These are phyloP conservation scores for Dynastes tityus DNA, from an alignment of 2,888 invertebrate genomes.

Conservation along the genomic window DNA sequence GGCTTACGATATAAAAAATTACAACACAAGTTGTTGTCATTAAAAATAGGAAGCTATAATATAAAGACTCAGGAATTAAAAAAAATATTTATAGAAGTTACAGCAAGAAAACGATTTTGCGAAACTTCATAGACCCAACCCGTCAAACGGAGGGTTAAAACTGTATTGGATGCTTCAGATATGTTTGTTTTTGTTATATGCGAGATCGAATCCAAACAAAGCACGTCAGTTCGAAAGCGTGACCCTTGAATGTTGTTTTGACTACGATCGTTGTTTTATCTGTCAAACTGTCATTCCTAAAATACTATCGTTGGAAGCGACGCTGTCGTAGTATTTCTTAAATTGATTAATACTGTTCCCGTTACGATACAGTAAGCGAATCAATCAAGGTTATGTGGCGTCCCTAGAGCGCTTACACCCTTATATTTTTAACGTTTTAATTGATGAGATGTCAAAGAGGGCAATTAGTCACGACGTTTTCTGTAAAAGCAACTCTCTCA, in stretches of 20 bases:
- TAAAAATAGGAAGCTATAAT: too few species aligned
- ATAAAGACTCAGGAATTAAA: too few species aligned
- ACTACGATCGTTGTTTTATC: slow-evolving; percentile 37
- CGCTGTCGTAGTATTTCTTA: slow-evolving; percentile 1
- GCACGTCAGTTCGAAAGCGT: background rate
- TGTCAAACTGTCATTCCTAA: slow-evolving; percentile 21
- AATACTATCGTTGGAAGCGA: background rate
- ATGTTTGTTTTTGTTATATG: background rate
- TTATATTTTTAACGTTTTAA: slow-evolving; percentile 35
- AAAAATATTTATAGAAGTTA: too few species aligned
- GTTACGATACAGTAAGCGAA: slow-evolving; percentile 25
- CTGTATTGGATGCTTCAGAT: background rate
- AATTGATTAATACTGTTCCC: slow-evolving; percentile 29
- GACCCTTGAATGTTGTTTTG: slow-evolving; percentile 27
- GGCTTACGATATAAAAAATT: too few species aligned
- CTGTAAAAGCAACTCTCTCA: slow-evolving; percentile 16
- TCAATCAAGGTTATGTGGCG: slow-evolving; percentile 28
- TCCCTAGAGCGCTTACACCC: slow-evolving; percentile 2
- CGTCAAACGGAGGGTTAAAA: background rate
- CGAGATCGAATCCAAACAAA: background rate
- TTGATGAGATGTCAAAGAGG: slow-evolving; percentile 42
- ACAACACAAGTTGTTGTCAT: too few species aligned
- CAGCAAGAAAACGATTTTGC: too few species aligned
- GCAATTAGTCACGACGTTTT: slow-evolving; percentile 46
- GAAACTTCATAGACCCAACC: too few species aligned